These are phyloP conservation scores for Myotis planiceps DNA, from an alignment of 2,797 vertebrate species.

Conservation along the genomic window DNA sequence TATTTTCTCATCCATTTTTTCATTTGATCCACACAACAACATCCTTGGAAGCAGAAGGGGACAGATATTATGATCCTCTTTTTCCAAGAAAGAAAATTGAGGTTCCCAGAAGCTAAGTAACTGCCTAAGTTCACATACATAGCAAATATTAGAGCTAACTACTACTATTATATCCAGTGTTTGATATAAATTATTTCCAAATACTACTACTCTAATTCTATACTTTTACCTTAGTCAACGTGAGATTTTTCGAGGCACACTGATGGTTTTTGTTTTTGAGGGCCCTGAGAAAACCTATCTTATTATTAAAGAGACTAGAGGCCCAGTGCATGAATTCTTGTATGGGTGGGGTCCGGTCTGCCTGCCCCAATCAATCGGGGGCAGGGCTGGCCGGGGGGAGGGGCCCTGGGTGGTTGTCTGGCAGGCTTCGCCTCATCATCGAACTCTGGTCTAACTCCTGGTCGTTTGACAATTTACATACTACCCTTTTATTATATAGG, in stretches of 20 bases:
- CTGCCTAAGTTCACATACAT: not conserved
- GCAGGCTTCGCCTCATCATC: fast-evolving
- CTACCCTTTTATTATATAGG: too few species aligned
- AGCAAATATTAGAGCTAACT: not conserved
- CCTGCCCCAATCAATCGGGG: too few species aligned
- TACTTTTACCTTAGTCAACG: not conserved
- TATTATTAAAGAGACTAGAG: not conserved
- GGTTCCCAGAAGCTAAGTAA: not conserved
- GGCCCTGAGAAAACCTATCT: not conserved
- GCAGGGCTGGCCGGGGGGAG: too few species aligned
- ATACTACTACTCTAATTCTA: not conserved
- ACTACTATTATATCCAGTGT: not conserved
- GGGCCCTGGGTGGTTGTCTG: too few species aligned
- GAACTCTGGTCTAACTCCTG: too few species aligned
- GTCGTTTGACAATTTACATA: too few species aligned
- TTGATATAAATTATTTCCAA: not conserved
- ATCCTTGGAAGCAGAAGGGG: not conserved
- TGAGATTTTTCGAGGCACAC: not conserved
- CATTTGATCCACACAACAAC: not conserved
- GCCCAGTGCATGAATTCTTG: too few species aligned
- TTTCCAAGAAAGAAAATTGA: not conserved
- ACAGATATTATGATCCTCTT: not conserved
- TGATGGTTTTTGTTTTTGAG: not conserved
- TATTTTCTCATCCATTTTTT: not conserved
- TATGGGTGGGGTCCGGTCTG: too few species aligned